Conservation (phyloP, 2,797 vertebrate genomes). For the Perdix hodgsoniae region DNA sequence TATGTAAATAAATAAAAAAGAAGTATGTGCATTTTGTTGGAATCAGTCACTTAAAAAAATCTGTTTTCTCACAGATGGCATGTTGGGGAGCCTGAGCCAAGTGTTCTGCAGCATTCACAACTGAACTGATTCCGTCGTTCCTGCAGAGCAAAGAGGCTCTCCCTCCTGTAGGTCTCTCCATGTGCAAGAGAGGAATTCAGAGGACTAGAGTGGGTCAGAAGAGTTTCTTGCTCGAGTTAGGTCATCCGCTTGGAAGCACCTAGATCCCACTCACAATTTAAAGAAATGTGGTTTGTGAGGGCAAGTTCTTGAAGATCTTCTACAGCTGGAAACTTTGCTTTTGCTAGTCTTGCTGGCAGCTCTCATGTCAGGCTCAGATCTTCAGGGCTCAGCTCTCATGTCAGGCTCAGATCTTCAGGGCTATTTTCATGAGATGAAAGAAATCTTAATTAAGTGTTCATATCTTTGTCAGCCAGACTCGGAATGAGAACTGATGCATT, state of each 20-base stretch:
- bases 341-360: not conserved
- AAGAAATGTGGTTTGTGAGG: not conserved
- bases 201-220: not conserved
- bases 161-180: not conserved
- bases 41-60: not conserved
- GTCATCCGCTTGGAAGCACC: not conserved
- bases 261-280: not conserved
- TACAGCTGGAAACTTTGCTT: not conserved
- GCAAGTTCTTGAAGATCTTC: not conserved
- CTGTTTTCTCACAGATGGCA: not conserved
- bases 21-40: constrained; percentile 2
- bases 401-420: constrained; percentile 26
- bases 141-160: not conserved
- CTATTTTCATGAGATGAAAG: constrained; percentile 43
- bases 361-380: constrained; percentile 3
- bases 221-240: not conserved
- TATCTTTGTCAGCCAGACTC: constrained; percentile 62
- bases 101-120: not conserved
- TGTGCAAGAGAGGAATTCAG: not conserved
- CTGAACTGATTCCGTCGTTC: constrained; percentile 8
- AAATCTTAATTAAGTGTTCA: constrained; percentile 54
- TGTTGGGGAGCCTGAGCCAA: not conserved
- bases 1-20: not conserved
- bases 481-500: constrained; percentile 23
- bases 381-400: not conserved